Evolutionary conservation across 2,797 vertebrate species (phyloP).

Genomic region (Schizopygopsis malacanthus): DNA sequence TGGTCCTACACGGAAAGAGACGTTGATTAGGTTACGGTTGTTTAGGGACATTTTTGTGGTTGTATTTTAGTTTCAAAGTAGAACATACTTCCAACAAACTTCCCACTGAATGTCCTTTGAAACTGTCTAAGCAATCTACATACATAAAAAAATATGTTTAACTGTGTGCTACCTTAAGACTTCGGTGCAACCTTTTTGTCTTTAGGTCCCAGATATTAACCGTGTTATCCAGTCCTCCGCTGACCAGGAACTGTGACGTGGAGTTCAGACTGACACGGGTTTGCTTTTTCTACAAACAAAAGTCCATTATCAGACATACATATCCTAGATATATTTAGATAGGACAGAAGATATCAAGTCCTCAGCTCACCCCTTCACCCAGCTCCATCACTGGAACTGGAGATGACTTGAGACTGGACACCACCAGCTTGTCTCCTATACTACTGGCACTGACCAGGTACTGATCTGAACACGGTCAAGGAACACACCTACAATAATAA

Average conservation of each 20-base stretch:
- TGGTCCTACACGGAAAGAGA: conserved; percentile 84
- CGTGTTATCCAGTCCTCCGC: conserved; percentile 89
- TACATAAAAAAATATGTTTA: background rate
- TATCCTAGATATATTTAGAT: conserved; percentile 31
- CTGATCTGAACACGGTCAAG: conserved; percentile 86
- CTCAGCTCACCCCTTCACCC: conserved; percentile 90
- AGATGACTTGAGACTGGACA: conserved; percentile 90
- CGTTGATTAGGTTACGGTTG: background rate
- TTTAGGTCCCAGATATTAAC: conserved; percentile 99
- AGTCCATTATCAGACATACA: background rate
- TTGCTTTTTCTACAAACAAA: conserved; percentile 86
- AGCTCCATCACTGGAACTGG: conserved; percentile 89
- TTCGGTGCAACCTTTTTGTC: conserved; percentile 87
- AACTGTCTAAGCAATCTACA: background rate
- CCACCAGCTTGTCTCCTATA: conserved; percentile 91
- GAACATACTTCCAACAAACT: background rate
- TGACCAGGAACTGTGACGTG: conserved; percentile 87
- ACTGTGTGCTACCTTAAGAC: conserved; percentile 82
- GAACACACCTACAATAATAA: conserved; percentile 22
- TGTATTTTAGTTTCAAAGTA: background rate
- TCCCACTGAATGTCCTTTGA: background rate
- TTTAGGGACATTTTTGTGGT: background rate
- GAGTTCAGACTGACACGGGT: conserved; percentile 89
- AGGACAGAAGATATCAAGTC: background rate
- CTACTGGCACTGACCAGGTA: conserved; percentile 92